Evolutionary conservation across 2,113 vertebrate genomes (phyloP).

Genomic region (Pelecanus crispus): DNA sequence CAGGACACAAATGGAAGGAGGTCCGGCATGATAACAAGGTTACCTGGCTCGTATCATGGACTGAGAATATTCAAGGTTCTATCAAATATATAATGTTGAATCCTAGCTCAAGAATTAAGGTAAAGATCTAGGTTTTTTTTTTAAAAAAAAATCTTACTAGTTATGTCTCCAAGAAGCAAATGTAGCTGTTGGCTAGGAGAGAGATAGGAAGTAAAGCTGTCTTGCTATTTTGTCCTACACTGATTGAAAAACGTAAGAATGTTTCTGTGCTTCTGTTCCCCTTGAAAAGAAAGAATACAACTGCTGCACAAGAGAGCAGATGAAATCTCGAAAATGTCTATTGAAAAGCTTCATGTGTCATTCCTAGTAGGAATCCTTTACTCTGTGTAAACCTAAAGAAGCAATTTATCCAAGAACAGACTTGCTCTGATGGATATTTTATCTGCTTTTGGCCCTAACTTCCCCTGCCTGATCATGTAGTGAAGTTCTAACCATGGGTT

Average conservation of each 20-base stretch:
- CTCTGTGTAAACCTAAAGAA: neutral
- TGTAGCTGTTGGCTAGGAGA: neutral
- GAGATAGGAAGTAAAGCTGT: neutral
- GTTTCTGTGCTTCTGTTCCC: neutral
- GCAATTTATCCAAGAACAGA: neutral
- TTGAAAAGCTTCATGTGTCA: neutral
- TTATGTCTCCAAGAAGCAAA: neutral
- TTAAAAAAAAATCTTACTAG: neutral
- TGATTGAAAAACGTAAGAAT: neutral
- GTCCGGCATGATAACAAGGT: constrained; percentile 95
- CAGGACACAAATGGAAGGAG: constrained; percentile 93
- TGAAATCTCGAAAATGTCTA: neutral
- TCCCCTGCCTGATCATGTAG: neutral
- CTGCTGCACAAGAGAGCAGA: neutral
- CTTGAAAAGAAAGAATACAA: neutral
- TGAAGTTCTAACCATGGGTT: neutral
- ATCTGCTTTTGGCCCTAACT: neutral
- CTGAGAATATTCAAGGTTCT: constrained; percentile 95
- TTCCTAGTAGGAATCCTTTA: neutral
- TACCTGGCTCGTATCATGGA: constrained; percentile 97
- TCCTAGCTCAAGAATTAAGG: constrained; percentile 96
- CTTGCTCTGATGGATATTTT: neutral
- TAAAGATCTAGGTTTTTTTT: constrained; percentile 46
- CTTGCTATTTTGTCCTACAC: neutral
- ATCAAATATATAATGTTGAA: constrained; percentile 99